Evolutionary conservation across 2,113 vertebrate genomes (phyloP).

Genomic region (Rissa tridactyla): DNA sequence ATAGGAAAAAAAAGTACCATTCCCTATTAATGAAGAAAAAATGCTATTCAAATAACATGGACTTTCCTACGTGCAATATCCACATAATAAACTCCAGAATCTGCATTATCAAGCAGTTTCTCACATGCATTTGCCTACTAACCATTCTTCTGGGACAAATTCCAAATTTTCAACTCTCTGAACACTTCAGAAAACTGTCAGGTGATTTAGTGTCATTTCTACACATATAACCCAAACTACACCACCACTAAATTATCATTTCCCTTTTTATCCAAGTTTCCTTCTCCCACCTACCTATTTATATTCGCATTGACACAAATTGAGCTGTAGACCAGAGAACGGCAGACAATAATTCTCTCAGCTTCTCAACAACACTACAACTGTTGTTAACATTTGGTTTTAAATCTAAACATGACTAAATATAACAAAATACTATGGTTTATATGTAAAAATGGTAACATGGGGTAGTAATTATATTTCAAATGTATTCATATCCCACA

Average conservation of each 20-base stretch:
- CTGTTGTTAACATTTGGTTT: neutral
- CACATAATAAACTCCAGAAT: neutral
- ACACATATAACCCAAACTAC: neutral
- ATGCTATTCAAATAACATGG: neutral
- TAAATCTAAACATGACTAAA: neutral
- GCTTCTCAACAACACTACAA: neutral
- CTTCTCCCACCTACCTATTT: slow-evolving; percentile 11
- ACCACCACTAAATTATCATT: neutral
- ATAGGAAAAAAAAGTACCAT: neutral
- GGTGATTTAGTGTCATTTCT: neutral
- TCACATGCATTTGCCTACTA: neutral
- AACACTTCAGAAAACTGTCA: neutral
- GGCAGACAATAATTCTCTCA: neutral
- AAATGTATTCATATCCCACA: neutral
- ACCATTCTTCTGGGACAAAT: neutral
- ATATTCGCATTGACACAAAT: neutral
- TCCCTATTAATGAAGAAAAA: neutral
- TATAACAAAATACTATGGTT: neutral
- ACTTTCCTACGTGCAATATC: neutral
- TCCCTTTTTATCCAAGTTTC: neutral
- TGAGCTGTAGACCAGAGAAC: neutral
- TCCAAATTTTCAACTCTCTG: neutral
- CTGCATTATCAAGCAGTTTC: slow-evolving; percentile 3
- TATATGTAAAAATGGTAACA: neutral
- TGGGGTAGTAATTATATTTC: neutral